These are phyloP conservation scores for Parascotia fuliginaria DNA, from an alignment of 2,888 invertebrate species.

Conservation along the genomic window DNA sequence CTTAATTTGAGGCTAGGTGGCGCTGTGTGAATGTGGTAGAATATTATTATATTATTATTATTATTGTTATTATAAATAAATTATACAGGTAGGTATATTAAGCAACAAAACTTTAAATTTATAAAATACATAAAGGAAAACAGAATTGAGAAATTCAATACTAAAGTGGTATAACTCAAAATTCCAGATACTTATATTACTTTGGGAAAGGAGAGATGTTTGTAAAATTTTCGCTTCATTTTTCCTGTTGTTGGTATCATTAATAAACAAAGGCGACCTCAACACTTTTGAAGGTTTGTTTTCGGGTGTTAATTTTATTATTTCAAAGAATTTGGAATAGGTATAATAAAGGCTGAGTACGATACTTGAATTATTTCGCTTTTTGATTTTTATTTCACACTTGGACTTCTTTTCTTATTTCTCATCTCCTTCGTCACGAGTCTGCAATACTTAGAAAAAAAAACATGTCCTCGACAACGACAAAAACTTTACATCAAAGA, in stretches of 20 bases:
- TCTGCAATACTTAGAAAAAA: no score
- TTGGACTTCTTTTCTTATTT: no score
- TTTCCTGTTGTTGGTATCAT: background rate
- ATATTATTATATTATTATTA: no score
- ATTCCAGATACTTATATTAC: conserved; percentile 12
- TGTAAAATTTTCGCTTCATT: conserved; percentile 14
- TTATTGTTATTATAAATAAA: background rate
- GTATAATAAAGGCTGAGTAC: background rate
- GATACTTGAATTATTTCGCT: background rate
- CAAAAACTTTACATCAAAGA: no score
- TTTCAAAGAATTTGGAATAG: background rate
- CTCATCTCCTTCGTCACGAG: no score
- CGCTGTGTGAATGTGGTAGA: no score
- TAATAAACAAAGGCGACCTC: background rate
- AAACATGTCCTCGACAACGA: no score
- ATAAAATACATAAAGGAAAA: conserved; percentile 18
- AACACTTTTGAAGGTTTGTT: background rate
- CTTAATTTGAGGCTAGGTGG: no score
- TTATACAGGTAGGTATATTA: background rate
- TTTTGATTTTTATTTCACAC: background rate
- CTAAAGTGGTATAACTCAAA: conserved; percentile 18
- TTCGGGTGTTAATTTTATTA: background rate
- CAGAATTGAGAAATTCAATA: conserved; percentile 14
- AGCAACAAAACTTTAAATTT: background rate
- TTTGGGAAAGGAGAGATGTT: conserved; percentile 8